Base-by-base conservation (phyloP, 2,113 vertebrate genomes). In the Pavo muticus region DNA sequence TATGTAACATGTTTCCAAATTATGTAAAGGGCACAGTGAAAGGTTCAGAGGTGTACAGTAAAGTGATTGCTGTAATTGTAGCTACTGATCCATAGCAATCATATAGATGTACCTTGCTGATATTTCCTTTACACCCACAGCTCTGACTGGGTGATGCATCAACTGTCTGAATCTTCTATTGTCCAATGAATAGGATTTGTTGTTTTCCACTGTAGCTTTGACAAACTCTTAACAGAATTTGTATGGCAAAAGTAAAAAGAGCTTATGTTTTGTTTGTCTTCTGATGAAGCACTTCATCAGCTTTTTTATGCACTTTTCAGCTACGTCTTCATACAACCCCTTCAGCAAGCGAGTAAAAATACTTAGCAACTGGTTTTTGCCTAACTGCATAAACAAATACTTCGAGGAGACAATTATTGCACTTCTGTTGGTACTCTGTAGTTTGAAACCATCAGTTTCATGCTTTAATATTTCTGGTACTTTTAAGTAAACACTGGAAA, bases 81-180 rank as follows among this genome's bases (percentile, higher is more conserved):
- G 32, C 35, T 95, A 32, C 56, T 74, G 47, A 77, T 88, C 68
- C 15, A 1, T 76, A 56, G 15, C 23, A 64, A 45, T 74, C 74
- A 71, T 54, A 68, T 54, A 68, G 67, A 16, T 56, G 12, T 47
- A 4, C 16, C 71, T 59, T 30, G 39, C 39, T 68, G 42, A 3
- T 32, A 37, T 60, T 67, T 39, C 16, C 24, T 52, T 79, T 0
- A 0, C 50, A 6, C 57, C 29, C 7, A 21, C 1, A 6, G 32
- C 10, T 59, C 44, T 20, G 50, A 27, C 24, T 52, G 10, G 5
- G 18, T 88, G 42, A 63, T 54, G 24, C 15, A 72, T 57, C 18
- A 52, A 4, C 15, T 45, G 4, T 37, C 25, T 25, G 48, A 88
- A 73, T 80, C 93, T 32, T 74, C 9, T 10, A 6, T 29, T 63